Evolutionary conservation across 2,888 invertebrate genomes (phyloP), one percentile per base, ranked within the genome.

Genomic region (Hypomecis atomaria): DNA sequence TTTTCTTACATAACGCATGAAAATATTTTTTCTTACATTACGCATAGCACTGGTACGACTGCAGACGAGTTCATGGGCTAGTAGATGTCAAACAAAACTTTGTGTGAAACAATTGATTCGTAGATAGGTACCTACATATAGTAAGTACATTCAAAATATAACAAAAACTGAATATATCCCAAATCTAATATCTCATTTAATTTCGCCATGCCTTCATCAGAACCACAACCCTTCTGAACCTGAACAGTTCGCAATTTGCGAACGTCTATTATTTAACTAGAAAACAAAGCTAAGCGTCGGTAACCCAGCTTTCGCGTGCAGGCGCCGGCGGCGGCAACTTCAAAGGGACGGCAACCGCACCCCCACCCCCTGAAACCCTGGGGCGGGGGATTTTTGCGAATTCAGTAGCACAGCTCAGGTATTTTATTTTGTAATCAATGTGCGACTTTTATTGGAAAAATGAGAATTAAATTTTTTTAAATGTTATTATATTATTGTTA

Each of bases 221-320:
- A 13, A 40, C 70, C 70, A 23, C 60, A 63, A 49, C 62, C 64
- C 64, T 60, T 59, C 53, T 58, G 62, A 40, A 59, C 52, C 78
- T 75, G 76, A 83, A 84, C 86, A 84, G 80, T 84, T 65, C 77
- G 82, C 81, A 84, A 86, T 86, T 85, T 78, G 79, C 78, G 80
- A 81, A 81, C 74, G 82, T 83, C 85, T 86, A 86, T 86, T 88
- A 89, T 89, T 89, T 88, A 87, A 88, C 83, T 84, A 80, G 86
- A 87, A 90, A 90, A 90, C 89, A 91, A 90, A 90, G 89, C 90
- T 88, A 87, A 89, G 86, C 89, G 87, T 83, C 76, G 90, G 89
- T 88, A 86, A 86, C 85, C 86, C 86, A 86, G 88, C 88, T 87
- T 89, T 89, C 90, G 85, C 83, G 81, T 79, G 82, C 90, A 90